A percentile compares a stretch with the other conserved stretches of the same genome.
Evolutionary conservation across 2,888 invertebrate genomes (phyloP).

Genomic region (Camponotus fellah): DNA sequence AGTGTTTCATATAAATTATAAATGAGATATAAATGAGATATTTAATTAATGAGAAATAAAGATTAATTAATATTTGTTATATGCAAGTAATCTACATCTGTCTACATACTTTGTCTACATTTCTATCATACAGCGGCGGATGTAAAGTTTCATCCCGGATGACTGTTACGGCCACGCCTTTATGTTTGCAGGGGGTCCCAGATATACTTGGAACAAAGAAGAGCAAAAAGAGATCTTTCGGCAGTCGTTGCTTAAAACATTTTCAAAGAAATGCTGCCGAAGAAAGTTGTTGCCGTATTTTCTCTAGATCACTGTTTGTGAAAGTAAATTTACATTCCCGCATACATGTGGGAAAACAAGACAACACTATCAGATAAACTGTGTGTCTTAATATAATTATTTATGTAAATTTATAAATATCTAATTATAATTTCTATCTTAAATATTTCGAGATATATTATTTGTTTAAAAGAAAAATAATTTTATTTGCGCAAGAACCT

Average conservation of each 20-base stretch:
- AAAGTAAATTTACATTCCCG: conserved; percentile 60
- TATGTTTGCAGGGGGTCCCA: conserved; percentile 73
- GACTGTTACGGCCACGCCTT: conserved; percentile 66
- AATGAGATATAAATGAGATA: not conserved
- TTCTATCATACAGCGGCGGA: not conserved
- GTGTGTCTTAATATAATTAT: not conserved
- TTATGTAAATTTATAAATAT: not conserved
- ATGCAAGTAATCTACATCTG: not conserved
- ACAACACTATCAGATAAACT: not conserved
- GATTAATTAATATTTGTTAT: not conserved
- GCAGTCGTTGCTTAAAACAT: conserved; percentile 56
- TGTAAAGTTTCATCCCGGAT: conserved; percentile 26
- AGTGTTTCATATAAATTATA: too few relatives aligned
- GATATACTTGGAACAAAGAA: conserved; percentile 71
- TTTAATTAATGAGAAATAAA: not conserved
- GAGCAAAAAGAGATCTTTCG: conserved; percentile 61
- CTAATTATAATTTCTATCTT: not conserved
- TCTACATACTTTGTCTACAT: not conserved
- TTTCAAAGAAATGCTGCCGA: conserved; percentile 57
- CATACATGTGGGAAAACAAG: conserved; percentile 1
- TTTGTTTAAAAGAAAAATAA: too few relatives aligned
- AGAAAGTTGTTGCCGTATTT: not conserved
- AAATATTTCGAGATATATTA: too few relatives aligned
- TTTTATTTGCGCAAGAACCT: not conserved
- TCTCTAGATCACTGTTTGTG: not conserved